Conservation (phyloP, 2,113 vertebrate species). For the Embiotoca jacksoni region DNA sequence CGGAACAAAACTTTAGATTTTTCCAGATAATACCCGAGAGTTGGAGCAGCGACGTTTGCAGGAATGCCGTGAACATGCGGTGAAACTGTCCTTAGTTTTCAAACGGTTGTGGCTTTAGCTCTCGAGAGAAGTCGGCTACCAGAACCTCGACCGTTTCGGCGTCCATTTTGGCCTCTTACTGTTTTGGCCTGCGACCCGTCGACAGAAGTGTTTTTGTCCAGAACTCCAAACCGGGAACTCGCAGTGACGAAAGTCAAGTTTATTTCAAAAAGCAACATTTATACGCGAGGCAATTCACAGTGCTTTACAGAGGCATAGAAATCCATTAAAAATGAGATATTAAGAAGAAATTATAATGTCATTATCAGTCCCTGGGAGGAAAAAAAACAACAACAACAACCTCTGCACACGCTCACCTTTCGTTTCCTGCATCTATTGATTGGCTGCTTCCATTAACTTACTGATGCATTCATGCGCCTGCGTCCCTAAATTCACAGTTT, state of each 20-base stretch:
- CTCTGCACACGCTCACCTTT: neutral
- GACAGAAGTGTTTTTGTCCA: neutral
- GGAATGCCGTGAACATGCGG: neutral
- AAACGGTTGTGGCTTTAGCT: neutral
- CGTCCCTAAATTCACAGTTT: neutral
- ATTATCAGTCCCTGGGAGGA: no score
- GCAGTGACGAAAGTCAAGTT: no score
- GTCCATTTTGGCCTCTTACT: constrained; percentile 1
- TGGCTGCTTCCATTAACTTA: neutral
- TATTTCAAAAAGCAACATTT: no score
- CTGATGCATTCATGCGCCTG: neutral
- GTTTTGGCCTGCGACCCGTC: neutral
- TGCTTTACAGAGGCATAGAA: no score
- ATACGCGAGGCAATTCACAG: no score
- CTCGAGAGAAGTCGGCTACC: constrained; percentile 14
- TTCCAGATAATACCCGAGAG: neutral
- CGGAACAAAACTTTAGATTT: neutral
- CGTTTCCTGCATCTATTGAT: neutral
- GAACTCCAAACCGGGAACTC: neutral
- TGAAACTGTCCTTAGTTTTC: no score
- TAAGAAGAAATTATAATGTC: no score
- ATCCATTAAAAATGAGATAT: no score
- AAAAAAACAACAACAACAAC: no score
- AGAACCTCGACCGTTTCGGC: constrained; percentile 12
- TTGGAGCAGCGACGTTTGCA: neutral